Evolutionary conservation across 2,888 invertebrate genomes (phyloP).

Genomic region (Aporophyla nigra): DNA sequence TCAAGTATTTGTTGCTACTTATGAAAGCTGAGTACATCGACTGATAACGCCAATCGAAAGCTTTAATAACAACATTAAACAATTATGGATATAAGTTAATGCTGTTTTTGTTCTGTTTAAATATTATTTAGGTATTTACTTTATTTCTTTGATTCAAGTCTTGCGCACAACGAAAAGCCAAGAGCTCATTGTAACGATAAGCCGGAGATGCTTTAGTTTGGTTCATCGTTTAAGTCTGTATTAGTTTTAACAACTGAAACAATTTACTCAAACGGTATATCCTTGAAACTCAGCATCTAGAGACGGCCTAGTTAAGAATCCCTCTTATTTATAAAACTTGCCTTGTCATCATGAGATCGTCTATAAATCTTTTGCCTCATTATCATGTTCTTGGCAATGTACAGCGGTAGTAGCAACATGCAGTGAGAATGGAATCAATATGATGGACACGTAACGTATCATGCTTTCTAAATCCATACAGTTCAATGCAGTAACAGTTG

Average conservation of each 20-base stretch:
- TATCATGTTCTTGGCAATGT: conserved; percentile 58
- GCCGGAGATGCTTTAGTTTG: background rate
- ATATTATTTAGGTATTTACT: too few species aligned
- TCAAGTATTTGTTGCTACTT: conserved; percentile 40
- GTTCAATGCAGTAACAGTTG: conserved; percentile 4
- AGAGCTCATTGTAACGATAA: conserved; percentile 5
- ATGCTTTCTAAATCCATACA: conserved; percentile 42
- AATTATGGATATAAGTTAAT: conserved; percentile 18
- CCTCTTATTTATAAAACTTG: conserved; percentile 52
- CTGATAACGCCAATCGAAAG: conserved; percentile 40
- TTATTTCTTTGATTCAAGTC: background rate
- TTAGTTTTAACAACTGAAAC: conserved; percentile 40
- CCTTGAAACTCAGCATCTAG: conserved; percentile 46
- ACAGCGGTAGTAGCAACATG: conserved; percentile 20
- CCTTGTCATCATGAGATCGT: conserved; percentile 27
- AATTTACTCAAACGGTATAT: conserved; percentile 57
- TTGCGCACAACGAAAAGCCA: background rate
- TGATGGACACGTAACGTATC: conserved; percentile 23
- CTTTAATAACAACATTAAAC: conserved; percentile 28
- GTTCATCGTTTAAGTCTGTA: background rate
- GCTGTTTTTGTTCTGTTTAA: conserved; percentile 14
- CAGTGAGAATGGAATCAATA: conserved; percentile 39
- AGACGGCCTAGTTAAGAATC: conserved; percentile 32
- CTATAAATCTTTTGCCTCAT: conserved; percentile 46
- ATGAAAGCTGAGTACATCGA: conserved; percentile 37